Evolutionary conservation across 2,113 vertebrate genomes (phyloP).

Genomic region (Megaceryle torquata): DNA sequence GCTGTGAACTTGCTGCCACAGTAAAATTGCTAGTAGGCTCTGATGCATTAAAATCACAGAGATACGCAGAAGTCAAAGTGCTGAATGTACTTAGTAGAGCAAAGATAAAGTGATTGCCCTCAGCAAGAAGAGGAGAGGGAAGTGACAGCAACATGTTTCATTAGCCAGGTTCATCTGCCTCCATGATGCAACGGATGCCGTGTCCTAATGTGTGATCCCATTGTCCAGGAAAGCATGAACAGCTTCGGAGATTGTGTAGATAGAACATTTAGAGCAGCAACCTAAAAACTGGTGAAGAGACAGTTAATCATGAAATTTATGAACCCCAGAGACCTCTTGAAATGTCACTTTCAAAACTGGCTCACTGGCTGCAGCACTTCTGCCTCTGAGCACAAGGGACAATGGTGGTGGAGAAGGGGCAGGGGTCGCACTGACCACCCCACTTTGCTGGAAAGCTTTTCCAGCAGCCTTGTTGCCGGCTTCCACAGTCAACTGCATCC

Average conservation of each 20-base stretch:
- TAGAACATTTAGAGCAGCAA: background rate
- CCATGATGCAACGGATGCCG: accelerated
- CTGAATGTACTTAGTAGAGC: background rate
- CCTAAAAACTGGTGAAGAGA: background rate
- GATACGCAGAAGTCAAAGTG: background rate
- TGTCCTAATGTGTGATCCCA: background rate
- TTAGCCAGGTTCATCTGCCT: background rate
- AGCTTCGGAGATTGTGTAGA: background rate
- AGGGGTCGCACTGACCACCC: background rate
- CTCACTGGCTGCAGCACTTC: background rate
- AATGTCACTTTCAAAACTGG: background rate
- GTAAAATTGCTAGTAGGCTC: background rate
- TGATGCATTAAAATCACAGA: background rate
- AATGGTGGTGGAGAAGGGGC: background rate
- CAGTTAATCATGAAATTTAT: background rate
- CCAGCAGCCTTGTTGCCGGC: background rate
- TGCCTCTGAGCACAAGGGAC: accelerated
- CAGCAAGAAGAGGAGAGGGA: background rate
- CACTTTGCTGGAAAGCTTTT: background rate
- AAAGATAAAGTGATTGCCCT: background rate
- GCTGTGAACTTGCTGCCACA: background rate
- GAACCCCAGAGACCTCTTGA: background rate
- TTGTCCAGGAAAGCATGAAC: background rate
- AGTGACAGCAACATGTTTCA: background rate
- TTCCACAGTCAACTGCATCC: background rate